These are phyloP conservation scores for Rhincodon typus DNA, from an alignment of 2,797 vertebrate genomes.

Conservation along the genomic window DNA sequence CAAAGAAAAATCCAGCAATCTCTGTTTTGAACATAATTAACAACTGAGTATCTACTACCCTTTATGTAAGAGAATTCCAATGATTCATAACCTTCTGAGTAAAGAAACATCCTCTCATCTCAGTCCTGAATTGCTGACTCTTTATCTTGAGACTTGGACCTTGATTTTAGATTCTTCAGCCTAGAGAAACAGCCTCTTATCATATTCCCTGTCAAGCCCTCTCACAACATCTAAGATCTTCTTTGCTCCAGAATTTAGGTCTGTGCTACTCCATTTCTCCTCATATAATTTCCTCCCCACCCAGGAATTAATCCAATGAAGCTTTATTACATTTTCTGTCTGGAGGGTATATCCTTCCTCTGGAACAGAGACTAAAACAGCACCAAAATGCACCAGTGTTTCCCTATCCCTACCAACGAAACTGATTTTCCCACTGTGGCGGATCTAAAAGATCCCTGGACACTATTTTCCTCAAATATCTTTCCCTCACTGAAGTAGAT, in stretches of 20 bases:
- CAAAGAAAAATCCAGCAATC: neutral
- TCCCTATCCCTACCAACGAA: neutral
- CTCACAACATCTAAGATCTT: neutral
- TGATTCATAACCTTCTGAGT: neutral
- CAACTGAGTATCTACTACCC: neutral
- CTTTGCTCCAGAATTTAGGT: neutral
- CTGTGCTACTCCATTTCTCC: neutral
- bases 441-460: neutral
- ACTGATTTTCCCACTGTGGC: neutral
- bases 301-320: neutral
- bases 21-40: neutral
- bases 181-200: neutral
- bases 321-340: neutral
- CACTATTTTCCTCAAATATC: neutral
- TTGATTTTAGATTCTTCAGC: no score
- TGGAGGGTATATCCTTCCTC: neutral
- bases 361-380: neutral
- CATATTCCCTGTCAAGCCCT: neutral
- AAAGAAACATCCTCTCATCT: neutral
- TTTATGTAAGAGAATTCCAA: neutral
- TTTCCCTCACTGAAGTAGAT: neutral
- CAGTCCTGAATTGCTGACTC: neutral
- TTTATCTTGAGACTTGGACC: no score
- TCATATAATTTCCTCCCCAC: neutral
- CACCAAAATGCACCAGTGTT: neutral